Base-by-base conservation (phyloP, 2,113 vertebrate species). In the Labrus mixtus region DNA sequence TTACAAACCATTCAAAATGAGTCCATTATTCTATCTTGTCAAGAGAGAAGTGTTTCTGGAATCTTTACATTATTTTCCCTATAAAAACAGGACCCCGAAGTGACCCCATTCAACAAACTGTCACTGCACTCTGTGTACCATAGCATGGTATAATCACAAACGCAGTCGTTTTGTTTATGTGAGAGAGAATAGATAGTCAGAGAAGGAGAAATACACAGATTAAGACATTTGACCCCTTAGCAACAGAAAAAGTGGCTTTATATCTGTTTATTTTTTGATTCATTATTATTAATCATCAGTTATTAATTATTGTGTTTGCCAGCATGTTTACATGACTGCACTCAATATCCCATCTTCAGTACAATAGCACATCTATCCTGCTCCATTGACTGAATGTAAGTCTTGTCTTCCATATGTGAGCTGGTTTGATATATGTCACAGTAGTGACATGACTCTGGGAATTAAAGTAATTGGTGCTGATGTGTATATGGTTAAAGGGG, bases 401-500 rank as follows among this genome's bases (percentile, higher is more conserved):
- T 33, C 57, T 69, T 41, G 11, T 56, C 25, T 29, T 76, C 16
- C 54, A 50, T 69, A 60, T 15, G 63, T 4, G 0, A 16, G 2
- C 12, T n/a, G 8, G 11, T 50, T 63, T 76, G 33, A 76, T 55
- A 9, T 50, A 60, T 78, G 55, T 64, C 8, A 0, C 41, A 20
- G 53, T 15, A 1, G 33, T 83, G 70, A 77, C 64, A 73, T 83
- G 72, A 68, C 68, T 69, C 25, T 50, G 39, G 59, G 71, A 46
- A 71, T 83, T 62, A 66, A 13, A 78, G 68, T 87, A 72, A 86
- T 73, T 78, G 73, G 61, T 67, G 23, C 20, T 22, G 57, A 72
- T 78, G 16, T 22, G 25, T 55, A 36, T 54, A 10, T 22, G 39
- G 37, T 10, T 67, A 37, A 60, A 80, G 9, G 63, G 33, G 13